Percentiles rank a stretch among this genome's conserved stretches.
Evolutionary conservation across 2,888 invertebrate genomes (phyloP).

Genomic region (Epistrophe grossulariae): DNA sequence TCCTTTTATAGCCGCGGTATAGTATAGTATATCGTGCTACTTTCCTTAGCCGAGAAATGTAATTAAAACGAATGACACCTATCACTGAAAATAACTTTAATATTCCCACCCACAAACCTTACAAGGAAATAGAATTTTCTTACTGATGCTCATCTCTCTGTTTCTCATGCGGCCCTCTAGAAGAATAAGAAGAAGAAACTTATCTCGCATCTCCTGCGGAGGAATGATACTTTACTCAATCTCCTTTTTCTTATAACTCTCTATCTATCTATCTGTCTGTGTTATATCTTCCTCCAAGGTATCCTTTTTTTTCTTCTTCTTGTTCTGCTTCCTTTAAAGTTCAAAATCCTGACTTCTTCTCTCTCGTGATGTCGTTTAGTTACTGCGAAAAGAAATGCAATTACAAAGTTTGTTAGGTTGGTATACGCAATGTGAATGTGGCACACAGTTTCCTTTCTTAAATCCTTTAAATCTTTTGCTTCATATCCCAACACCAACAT

Average conservation of each 20-base stretch:
- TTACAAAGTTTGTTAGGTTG: slow-evolving; percentile 58
- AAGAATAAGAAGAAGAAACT: neutral
- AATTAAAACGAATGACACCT: slow-evolving; percentile 59
- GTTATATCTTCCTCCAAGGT: neutral
- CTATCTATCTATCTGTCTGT: slow-evolving; percentile 18
- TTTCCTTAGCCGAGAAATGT: slow-evolving; percentile 41
- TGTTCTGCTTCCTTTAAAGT: slow-evolving; percentile 46
- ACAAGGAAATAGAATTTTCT: slow-evolving; percentile 9
- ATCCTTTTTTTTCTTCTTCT: slow-evolving; percentile 9
- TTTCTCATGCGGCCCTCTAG: neutral
- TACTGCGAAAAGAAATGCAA: slow-evolving; percentile 55
- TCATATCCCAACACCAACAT: neutral
- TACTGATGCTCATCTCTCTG: too few species aligned
- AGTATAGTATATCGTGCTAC: slow-evolving; percentile 12
- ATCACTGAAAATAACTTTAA: slow-evolving; percentile 42
- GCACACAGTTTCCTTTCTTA: slow-evolving; percentile 18
- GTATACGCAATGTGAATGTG: slow-evolving; percentile 24
- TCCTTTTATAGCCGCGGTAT: slow-evolving; percentile 44
- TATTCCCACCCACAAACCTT: slow-evolving; percentile 43
- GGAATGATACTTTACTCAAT: slow-evolving; percentile 26
- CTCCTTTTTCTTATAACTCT: slow-evolving; percentile 8
- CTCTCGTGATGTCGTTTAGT: slow-evolving; percentile 23
- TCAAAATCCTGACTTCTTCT: slow-evolving; percentile 44
- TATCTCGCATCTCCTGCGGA: slow-evolving; percentile 23
- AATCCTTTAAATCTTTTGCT: slow-evolving; percentile 42